These are phyloP conservation scores for Lontra canadensis DNA, from an alignment of 2,113 vertebrate species.

Conservation along the genomic window DNA sequence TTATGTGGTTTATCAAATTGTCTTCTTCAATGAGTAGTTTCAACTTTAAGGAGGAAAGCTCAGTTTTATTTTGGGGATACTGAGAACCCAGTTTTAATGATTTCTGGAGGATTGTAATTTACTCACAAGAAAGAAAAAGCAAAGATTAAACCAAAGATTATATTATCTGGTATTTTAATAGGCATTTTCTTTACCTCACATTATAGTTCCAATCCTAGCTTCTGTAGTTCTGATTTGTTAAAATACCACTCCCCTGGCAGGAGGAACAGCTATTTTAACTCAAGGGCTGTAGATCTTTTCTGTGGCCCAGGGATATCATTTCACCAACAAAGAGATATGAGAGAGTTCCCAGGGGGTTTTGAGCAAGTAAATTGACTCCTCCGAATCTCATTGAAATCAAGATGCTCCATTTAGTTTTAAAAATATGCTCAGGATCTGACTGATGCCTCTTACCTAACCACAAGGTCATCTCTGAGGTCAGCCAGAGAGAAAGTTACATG, in stretches of 20 bases:
- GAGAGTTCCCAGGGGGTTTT: background rate
- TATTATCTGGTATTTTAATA: background rate
- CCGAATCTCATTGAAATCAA: background rate
- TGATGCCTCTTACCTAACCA: background rate
- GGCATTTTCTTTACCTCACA: background rate
- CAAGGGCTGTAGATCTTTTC: background rate
- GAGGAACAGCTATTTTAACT: background rate
- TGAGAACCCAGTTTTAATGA: background rate
- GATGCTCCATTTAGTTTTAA: background rate
- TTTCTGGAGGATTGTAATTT: slow-evolving; percentile 50
- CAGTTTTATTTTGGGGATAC: background rate
- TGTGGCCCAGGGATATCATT: background rate
- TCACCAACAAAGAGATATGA: background rate
- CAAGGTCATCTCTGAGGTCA: slow-evolving; percentile 64
- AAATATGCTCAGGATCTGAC: background rate
- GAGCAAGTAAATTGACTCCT: background rate
- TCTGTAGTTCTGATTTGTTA: background rate
- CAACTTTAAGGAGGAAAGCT: background rate
- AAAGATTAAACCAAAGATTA: background rate
- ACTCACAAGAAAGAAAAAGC: background rate
- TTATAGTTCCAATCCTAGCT: background rate
- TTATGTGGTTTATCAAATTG: background rate
- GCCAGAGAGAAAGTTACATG: slow-evolving; percentile 3
- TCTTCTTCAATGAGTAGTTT: background rate
- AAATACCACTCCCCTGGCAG: background rate